A percentile compares a stretch with the other conserved stretches of the same genome.
Evolutionary conservation across 92 coral and sea anemone genomes (phyloP).

Genomic region (Parazoanthus atlanticus): DNA sequence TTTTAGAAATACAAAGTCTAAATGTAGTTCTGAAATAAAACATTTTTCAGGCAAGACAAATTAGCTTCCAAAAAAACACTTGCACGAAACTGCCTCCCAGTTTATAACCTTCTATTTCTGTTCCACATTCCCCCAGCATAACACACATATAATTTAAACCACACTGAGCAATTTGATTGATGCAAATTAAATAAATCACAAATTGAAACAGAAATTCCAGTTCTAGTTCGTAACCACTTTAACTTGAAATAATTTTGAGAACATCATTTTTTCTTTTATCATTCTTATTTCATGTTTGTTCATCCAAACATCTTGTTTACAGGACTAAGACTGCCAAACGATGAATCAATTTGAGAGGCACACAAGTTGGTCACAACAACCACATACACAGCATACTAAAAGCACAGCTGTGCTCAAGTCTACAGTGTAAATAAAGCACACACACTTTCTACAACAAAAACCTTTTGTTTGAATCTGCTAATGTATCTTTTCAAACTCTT

Average conservation of each 20-base stretch:
- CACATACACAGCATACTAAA: neutral
- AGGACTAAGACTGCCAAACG: neutral
- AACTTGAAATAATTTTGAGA: neutral
- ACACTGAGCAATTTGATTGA: constrained; percentile 24
- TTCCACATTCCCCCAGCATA: neutral
- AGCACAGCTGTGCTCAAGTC: neutral
- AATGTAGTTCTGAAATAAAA: neutral
- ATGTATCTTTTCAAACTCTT: neutral
- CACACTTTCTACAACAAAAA: constrained; percentile 13
- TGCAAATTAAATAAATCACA: neutral
- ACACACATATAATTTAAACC: constrained; percentile 23
- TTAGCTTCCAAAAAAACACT: neutral
- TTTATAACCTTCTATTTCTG: neutral
- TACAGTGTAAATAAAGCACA: constrained; percentile 26
- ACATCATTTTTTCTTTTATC: neutral
- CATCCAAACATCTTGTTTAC: neutral
- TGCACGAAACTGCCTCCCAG: neutral
- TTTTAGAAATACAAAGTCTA: neutral
- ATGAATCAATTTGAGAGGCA: constrained; percentile 23
- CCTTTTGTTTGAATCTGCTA: neutral
- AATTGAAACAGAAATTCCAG: neutral
- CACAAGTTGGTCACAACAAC: constrained; percentile 1
- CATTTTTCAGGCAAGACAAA: neutral
- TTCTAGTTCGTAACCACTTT: neutral
- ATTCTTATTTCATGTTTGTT: neutral